phyloP scores from a whole-genome alignment of 2,888 invertebrate genomes.

The Oligia strigilis region DNA sequence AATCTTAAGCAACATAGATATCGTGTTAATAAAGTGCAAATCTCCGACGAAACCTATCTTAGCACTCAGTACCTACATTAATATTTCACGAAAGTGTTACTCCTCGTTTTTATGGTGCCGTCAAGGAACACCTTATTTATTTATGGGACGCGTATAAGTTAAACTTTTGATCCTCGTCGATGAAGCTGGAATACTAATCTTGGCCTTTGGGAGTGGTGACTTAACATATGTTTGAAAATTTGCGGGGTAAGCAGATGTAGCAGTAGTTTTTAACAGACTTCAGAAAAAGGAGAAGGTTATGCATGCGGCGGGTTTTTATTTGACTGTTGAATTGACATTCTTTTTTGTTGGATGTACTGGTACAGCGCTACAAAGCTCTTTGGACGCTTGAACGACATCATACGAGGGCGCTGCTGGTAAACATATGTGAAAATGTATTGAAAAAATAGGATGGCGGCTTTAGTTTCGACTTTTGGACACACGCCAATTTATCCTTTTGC shows the following conservation, averaged over 20 bases:
- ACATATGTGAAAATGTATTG: neutral
- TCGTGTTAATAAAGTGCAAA: conserved; percentile 41
- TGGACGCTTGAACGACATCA: neutral
- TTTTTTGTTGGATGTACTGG: neutral
- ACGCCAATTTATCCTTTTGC: neutral
- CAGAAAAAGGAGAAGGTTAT: neutral
- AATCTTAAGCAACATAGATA: conserved; percentile 1
- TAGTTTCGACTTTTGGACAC: neutral
- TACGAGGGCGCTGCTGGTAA: neutral
- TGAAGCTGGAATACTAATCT: conserved; percentile 60
- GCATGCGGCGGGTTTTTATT: neutral
- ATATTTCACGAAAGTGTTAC: conserved; percentile 55
- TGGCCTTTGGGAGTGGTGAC: conserved; percentile 6
- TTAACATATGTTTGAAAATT: conserved; percentile 7
- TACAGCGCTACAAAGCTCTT: neutral
- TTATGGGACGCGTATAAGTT: conserved; percentile 62
- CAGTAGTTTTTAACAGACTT: neutral
- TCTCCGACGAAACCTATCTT: conserved; percentile 16
- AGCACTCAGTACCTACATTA: conserved; percentile 37
- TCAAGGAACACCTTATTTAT: conserved; percentile 57
- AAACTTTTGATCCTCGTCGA: conserved; percentile 62
- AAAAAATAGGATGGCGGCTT: neutral
- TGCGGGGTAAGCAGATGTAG: neutral
- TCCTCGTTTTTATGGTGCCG: conserved; percentile 54
- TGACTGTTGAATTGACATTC: neutral